Conservation (phyloP, 2,888 invertebrate genomes). For the Tetranychus piercei region DNA sequence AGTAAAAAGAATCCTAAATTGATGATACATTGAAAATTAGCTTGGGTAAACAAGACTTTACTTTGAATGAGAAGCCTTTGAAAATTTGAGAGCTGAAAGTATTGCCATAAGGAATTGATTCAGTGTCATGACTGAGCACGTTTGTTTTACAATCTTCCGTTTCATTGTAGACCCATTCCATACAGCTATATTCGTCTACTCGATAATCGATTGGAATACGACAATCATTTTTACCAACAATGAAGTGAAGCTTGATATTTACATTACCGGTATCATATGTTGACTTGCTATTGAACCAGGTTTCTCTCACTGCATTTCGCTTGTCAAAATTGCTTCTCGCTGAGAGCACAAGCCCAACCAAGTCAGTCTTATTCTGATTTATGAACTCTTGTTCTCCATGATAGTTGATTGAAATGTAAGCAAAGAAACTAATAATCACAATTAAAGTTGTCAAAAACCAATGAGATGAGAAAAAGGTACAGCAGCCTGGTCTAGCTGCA, state of each 20-base stretch:
- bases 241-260: conserved; percentile 13
- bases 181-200: conserved; percentile 7
- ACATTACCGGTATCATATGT: not conserved
- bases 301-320: conserved; percentile 27
- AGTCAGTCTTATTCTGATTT: not conserved
- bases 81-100: not conserved
- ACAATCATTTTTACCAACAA: conserved; percentile 17
- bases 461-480: not conserved
- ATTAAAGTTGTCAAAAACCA: not conserved
- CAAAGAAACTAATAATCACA: not conserved
- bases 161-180: not conserved
- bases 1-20: not conserved
- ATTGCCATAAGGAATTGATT: conserved; percentile 2
- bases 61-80: conserved; percentile 5
- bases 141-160: not conserved
- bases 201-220: conserved; percentile 12
- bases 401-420: not conserved
- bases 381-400: not conserved
- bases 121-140: not conserved
- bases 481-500: not conserved
- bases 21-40: not conserved
- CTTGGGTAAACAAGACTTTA: not conserved
- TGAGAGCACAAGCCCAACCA: not conserved
- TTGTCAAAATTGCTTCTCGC: conserved; percentile 24
- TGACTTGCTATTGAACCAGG: conserved; percentile 26